Evolutionary conservation across 1,140 invertebrate genomes (phyloP).

Genomic region (Drosophila nigrodunni): DNA sequence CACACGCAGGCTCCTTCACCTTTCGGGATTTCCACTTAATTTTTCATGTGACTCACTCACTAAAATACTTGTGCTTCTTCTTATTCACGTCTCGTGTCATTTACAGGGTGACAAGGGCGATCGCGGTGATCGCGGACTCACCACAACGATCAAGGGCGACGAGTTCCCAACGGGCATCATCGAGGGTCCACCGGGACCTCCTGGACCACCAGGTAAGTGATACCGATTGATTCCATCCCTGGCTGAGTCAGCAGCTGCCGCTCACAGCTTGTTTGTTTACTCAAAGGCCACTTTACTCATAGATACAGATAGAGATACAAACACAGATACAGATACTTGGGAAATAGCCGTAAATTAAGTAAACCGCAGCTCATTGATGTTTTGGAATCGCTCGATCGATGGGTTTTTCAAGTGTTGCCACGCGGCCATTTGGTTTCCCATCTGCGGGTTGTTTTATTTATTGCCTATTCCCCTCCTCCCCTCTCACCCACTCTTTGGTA

Average conservation of each 20-base stretch:
- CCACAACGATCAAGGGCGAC: constrained; percentile 95
- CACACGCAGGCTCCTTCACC: constrained; percentile 13
- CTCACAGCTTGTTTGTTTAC: constrained; percentile 54
- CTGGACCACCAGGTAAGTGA: constrained; percentile 92
- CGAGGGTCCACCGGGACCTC: constrained; percentile 96
- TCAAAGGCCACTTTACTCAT: constrained; percentile 57
- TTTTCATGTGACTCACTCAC: constrained; percentile 62
- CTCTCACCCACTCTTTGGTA: not conserved
- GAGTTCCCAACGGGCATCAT: constrained; percentile 96
- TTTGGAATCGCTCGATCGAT: constrained; percentile 52
- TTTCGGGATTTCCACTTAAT: constrained; percentile 66
- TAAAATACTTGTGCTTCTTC: constrained; percentile 10
- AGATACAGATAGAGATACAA: constrained; percentile 31
- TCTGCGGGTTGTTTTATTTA: constrained; percentile 75
- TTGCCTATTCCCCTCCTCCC: constrained; percentile 34
- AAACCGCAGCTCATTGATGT: constrained; percentile 43
- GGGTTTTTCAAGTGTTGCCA: constrained; percentile 74
- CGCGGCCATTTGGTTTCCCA: constrained; percentile 46
- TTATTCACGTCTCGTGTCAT: constrained; percentile 33
- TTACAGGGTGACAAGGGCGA: constrained; percentile 94
- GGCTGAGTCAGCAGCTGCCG: constrained; percentile 41
- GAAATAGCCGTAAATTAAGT: constrained; percentile 43
- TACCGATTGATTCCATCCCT: not conserved
- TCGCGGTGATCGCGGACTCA: constrained; percentile 95
- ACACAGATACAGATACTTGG: constrained; percentile 17